Evolutionary conservation across 2,797 vertebrate species (phyloP).

Genomic region (Adrianichthys oophorus): DNA sequence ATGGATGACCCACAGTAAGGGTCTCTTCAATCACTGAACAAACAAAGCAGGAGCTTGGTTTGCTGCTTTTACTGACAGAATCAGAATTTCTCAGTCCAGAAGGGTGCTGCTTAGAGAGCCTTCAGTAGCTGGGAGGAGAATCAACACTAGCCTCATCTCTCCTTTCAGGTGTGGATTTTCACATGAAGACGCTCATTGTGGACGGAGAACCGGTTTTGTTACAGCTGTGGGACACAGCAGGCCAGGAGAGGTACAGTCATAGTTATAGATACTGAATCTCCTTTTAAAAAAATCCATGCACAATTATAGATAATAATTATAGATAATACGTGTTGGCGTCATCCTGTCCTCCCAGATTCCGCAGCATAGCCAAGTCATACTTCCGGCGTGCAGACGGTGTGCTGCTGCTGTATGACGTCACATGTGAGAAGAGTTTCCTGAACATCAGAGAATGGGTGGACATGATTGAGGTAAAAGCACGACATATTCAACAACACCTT

Average conservation of each 20-base stretch:
- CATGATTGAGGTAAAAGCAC: conserved; percentile 87
- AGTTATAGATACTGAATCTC: neutral
- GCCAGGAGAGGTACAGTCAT: conserved; percentile 86
- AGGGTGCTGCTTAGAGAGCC: too few relatives aligned
- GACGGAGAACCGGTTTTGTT: conserved; percentile 90
- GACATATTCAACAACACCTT: neutral
- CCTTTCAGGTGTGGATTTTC: conserved; percentile 91
- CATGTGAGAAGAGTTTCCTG: conserved; percentile 92
- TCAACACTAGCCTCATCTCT: neutral
- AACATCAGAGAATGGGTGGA: conserved; percentile 95
- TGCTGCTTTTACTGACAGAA: too few relatives aligned
- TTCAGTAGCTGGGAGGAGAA: neutral
- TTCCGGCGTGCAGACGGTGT: conserved; percentile 95
- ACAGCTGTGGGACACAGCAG: conserved; percentile 95
- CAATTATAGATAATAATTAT: too few relatives aligned
- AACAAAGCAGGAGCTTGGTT: too few relatives aligned
- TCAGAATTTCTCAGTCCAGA: too few relatives aligned
- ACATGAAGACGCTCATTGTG: conserved; percentile 92
- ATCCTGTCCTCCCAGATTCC: conserved; percentile 78
- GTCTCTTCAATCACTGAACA: too few relatives aligned
- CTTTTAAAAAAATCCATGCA: neutral
- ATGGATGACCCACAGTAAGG: too few relatives aligned
- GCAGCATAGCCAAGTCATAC: conserved; percentile 97
- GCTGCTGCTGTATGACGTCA: conserved; percentile 91
- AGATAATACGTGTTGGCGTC: neutral